Evolutionary conservation across 2,888 invertebrate genomes (phyloP), one percentile per base, ranked within the genome.

Genomic region (Chydorus sphaericus): DNA sequence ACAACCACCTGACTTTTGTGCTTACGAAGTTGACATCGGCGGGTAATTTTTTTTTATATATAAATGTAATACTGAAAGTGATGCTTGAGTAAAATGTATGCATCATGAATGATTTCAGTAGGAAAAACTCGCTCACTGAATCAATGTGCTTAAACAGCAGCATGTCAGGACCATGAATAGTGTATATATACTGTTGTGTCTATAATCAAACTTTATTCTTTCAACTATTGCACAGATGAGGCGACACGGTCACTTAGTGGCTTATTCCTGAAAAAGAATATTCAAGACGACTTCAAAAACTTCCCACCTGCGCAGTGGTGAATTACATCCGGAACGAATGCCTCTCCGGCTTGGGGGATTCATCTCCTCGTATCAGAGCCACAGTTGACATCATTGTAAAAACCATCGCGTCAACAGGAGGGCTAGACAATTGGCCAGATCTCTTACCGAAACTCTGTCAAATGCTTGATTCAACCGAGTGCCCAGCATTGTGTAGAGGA

Each of bases 311-410:
- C n/a, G n/a, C 90, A 71, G 93, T 94, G 60, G 83, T 88, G 29
- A 84, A 85, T 68, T 97, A 93, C 68, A 92, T 98, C 61, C 96
- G 96, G 71, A 81, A 85, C 68, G 96, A 97, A 81, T 94, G 94
- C 71, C 73, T 98, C 63, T 83, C 83, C 65, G 92, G 92, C 36
- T 87, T 98, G 54, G 96, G 93, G 57, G 97, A 98, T 72, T 85
- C 88, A 0, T 94, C 93, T 0, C 86, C 93, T 0, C 74, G 98
- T 62, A 96, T 98, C 64, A 78, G 97, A 58, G 97, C 97, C 1
- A 98, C 98, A 30, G 90, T 94, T 59, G 97, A 97, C 58, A 97
- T 97, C 66, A 79, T 98, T 58, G 92, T 98, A 62, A 98, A 97
- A 29, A 98, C 97, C 14, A 92, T 97, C 61, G 93, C 94, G 16